Evolutionary conservation across 1,140 invertebrate genomes (phyloP).

Genomic region (Drosophila arizonae): DNA sequence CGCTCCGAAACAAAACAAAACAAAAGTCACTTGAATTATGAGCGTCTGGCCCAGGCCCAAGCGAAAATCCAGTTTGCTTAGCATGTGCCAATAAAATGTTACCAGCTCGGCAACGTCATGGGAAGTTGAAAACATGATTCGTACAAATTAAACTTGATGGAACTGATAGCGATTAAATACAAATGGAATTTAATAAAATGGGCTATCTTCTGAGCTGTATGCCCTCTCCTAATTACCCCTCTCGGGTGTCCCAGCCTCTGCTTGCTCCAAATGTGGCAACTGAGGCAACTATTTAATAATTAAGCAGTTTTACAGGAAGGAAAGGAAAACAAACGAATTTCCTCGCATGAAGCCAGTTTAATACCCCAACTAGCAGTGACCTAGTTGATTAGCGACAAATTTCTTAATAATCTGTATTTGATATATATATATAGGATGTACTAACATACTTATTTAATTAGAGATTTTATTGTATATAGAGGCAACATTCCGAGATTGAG

Average conservation of each 20-base stretch:
- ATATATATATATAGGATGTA: too few species aligned
- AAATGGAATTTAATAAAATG: constrained; percentile 5
- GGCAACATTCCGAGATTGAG: too few species aligned
- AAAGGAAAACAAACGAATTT: too few species aligned
- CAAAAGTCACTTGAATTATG: constrained; percentile 18
- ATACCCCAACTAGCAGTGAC: too few species aligned
- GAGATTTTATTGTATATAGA: too few species aligned
- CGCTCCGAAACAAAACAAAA: constrained; percentile 11
- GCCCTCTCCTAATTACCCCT: background rate
- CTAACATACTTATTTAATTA: too few species aligned
- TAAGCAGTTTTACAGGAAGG: too few species aligned
- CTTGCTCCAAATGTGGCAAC: too few species aligned
- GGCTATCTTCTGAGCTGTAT: background rate
- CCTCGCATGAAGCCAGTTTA: too few species aligned
- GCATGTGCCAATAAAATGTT: constrained; percentile 30
- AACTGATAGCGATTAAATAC: constrained; percentile 15
- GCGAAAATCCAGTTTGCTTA: constrained; percentile 38
- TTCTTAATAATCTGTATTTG: too few species aligned
- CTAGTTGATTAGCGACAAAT: too few species aligned
- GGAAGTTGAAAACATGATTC: constrained; percentile 19
- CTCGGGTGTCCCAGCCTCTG: background rate
- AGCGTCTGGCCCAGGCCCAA: constrained; percentile 14
- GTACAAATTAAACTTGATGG: constrained; percentile 26
- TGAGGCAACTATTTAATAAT: too few species aligned
- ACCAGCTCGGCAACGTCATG: background rate